Conservation (phyloP, 2,797 vertebrate species). For the Cuniculus paca region DNA sequence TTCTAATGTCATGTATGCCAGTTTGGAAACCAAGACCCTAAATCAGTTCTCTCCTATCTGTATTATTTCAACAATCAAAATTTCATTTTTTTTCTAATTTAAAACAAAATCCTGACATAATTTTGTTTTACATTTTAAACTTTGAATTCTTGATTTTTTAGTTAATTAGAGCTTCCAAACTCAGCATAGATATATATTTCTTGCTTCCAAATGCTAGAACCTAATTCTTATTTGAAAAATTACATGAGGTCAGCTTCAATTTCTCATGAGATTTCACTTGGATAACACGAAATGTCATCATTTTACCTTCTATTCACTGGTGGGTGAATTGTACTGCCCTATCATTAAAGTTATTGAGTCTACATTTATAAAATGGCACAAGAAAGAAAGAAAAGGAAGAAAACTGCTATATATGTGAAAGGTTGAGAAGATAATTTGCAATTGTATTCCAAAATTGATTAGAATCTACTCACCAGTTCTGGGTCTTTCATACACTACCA, state of each 20-base stretch:
- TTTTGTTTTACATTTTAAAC: constrained; percentile 11
- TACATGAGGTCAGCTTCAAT: constrained; percentile 41
- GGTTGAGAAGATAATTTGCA: not conserved
- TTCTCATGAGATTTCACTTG: constrained; percentile 44
- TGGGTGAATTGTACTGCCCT: not conserved
- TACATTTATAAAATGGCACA: not conserved
- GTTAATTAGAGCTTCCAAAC: constrained; percentile 14
- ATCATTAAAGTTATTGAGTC: not conserved
- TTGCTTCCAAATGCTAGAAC: constrained; percentile 41
- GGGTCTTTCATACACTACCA: not conserved
- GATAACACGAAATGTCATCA: constrained; percentile 33
- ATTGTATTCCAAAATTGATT: not conserved
- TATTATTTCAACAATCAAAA: not conserved
- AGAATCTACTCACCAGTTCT: not conserved
- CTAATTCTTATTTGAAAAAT: constrained; percentile 58
- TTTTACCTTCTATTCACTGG: constrained; percentile 13
- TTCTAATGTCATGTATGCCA: not conserved
- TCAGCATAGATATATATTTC: not conserved
- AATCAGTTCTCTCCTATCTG: not conserved
- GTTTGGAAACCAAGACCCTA: constrained; percentile 1
- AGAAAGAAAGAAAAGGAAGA: not conserved
- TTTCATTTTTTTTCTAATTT: constrained; percentile 58
- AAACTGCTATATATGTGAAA: not conserved
- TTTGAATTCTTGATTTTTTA: constrained; percentile 29
- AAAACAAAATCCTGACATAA: constrained; percentile 39